Evolutionary conservation across 1,140 invertebrate genomes (phyloP).

Genomic region (Varroa destructor): DNA sequence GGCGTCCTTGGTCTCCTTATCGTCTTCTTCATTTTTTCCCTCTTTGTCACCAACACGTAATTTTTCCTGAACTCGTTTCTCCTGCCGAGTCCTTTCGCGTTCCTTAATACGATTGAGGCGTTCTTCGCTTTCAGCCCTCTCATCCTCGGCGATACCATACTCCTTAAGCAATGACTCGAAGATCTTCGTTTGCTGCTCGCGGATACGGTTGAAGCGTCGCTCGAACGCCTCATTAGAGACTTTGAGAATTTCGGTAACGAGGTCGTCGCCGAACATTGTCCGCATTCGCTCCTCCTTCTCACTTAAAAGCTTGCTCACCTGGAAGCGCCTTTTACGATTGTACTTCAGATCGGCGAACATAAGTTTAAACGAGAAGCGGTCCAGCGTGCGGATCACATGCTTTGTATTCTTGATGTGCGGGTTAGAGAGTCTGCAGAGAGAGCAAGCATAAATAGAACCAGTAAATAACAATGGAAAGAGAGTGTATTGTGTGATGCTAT

Average conservation of each 20-base stretch:
- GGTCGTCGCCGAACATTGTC: conserved; percentile 1
- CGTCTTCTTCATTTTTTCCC: no score
- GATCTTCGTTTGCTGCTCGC: not conserved
- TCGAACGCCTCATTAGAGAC: not conserved
- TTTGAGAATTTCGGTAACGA: not conserved
- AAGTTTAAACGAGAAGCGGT: not conserved
- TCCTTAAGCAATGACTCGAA: not conserved
- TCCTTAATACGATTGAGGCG: not conserved
- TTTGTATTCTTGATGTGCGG: conserved; percentile 19
- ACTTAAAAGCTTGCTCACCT: not conserved
- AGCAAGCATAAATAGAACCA: not conserved
- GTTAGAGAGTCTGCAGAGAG: not conserved
- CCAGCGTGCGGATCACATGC: not conserved
- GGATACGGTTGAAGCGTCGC: not conserved
- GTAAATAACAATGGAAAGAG: no score
- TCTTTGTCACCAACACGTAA: no score
- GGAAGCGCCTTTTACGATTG: conserved; percentile 1
- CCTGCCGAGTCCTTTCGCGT: not conserved
- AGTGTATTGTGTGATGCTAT: no score
- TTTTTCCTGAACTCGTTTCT: not conserved
- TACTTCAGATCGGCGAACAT: conserved; percentile 27
- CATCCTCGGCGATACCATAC: not conserved
- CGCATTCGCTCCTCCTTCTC: not conserved
- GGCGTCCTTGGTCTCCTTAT: no score
- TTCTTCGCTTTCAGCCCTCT: not conserved